Evolutionary conservation across 2,888 invertebrate species (phyloP), one percentile per base, ranked within the genome.

Genomic region (Linnaemya vulpina): DNA sequence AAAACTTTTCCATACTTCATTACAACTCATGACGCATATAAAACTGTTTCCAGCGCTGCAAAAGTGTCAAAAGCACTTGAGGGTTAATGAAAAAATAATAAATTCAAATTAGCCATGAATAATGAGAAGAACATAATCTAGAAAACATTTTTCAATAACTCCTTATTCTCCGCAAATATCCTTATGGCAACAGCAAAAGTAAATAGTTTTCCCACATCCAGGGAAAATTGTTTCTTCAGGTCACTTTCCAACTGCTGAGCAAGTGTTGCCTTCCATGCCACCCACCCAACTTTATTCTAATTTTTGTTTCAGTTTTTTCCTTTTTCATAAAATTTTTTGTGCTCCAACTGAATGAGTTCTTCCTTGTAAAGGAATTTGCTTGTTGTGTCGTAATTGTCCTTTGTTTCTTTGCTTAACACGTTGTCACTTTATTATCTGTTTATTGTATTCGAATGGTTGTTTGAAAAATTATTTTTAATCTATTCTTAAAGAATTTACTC

Each of bases 71-170:
- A 65, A 58, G 63, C 46, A n/a, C 51, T 67, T 60, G n/a, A 65
- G 5, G 46, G 11, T 30, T 78, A 78, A 68, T 83, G 78, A 62
- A 83, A 77, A 78, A 62, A 74, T 74, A 78, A 78, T 83, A 83
- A 83, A 68, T 60, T 73, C 43, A 46, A 74, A 83, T 65, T 77
- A 60, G 46, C 65, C 76, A 43, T 84, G 40, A 70, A 86, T 86
- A 87, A 86, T 86, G 43, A 65, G 11, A 10, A 77, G 87, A 89
- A 87, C 87, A 88, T 87, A 87, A 87, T 83, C 40, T 77, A 46
- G 49, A 51, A 20, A 74, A 25, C 40, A 60, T 10, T n/a, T 58
- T 40, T 25, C 8, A 58, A 51, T 51, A 51, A 60, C 38, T 55
- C 62, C 43, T 5, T 49, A 30, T 51, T 55, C 49, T 46, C 30